Conservation (phyloP, 2,888 invertebrate genomes). For the Himalopsyche kuldschensis region DNA sequence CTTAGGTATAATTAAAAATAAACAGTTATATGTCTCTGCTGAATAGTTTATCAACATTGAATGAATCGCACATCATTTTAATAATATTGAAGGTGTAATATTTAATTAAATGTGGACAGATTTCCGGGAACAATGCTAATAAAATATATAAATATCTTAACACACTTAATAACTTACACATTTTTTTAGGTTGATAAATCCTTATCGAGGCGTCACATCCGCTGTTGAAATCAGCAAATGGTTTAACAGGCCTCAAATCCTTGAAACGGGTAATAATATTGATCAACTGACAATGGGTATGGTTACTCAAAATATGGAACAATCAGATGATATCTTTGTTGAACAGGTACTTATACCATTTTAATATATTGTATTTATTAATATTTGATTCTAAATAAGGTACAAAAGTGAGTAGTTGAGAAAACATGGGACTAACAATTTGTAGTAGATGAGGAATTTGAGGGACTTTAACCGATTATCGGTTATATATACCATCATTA, state of each 20-base stretch:
- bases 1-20: constrained; percentile 47
- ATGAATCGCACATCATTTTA: too few relatives aligned
- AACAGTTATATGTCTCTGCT: not conserved
- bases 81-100: too few relatives aligned
- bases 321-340: constrained; percentile 52
- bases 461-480: too few relatives aligned
- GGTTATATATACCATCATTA: too few relatives aligned
- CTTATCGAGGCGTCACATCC: constrained; percentile 50
- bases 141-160: not conserved
- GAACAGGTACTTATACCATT: constrained; percentile 27
- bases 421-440: too few relatives aligned
- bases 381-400: too few relatives aligned
- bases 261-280: constrained; percentile 56
- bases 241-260: constrained; percentile 58
- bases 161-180: too few relatives aligned
- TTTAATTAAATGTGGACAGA: too few relatives aligned
- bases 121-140: too few relatives aligned
- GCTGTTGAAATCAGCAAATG: constrained; percentile 56
- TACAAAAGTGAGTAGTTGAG: too few relatives aligned
- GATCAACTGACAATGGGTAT: constrained; percentile 50
- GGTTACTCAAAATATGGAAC: constrained; percentile 52
- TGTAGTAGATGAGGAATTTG: too few relatives aligned
- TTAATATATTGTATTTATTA: not conserved
- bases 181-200: constrained; percentile 51
- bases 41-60: too few relatives aligned